Evolutionary conservation across 1,140 invertebrate species (phyloP).

Genomic region (Calephelis nemesis): DNA sequence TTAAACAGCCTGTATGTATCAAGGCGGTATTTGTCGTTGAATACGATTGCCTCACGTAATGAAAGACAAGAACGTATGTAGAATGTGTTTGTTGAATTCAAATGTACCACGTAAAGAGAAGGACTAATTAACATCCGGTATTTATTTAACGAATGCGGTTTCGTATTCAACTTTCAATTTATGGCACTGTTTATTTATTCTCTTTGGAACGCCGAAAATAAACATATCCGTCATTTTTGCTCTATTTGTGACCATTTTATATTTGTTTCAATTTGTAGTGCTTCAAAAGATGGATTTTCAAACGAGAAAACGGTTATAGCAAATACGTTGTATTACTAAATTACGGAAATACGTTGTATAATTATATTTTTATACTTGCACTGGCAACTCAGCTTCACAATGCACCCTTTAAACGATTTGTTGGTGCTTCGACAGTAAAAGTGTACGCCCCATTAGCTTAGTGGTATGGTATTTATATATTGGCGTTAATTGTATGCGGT

Average conservation of each 20-base stretch:
- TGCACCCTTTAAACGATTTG: too few species aligned
- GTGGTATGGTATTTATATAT: too few species aligned
- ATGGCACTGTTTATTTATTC: conserved; percentile 15
- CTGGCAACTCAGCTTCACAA: too few species aligned
- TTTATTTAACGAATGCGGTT: conserved; percentile 8
- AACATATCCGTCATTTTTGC: conserved; percentile 6
- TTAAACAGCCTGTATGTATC: not conserved
- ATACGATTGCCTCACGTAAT: conserved; percentile 5
- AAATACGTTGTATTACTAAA: too few species aligned
- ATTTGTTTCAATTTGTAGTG: conserved; percentile 2
- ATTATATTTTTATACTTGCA: too few species aligned
- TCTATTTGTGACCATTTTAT: not conserved
- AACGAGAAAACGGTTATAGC: too few species aligned
- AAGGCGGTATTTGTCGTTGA: conserved; percentile 4
- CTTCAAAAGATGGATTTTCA: not conserved
- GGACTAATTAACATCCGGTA: conserved; percentile 9
- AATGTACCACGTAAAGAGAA: conserved; percentile 9
- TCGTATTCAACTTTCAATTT: conserved; percentile 17
- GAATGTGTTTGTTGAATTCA: conserved; percentile 5
- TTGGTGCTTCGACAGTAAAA: too few species aligned
- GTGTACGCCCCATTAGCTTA: too few species aligned
- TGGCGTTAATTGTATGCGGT: too few species aligned
- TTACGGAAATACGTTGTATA: too few species aligned
- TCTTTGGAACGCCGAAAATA: conserved; percentile 13
- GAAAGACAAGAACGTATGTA: conserved; percentile 5